Evolutionary conservation across 2,113 vertebrate species (phyloP).

Genomic region (Pitta sordida): DNA sequence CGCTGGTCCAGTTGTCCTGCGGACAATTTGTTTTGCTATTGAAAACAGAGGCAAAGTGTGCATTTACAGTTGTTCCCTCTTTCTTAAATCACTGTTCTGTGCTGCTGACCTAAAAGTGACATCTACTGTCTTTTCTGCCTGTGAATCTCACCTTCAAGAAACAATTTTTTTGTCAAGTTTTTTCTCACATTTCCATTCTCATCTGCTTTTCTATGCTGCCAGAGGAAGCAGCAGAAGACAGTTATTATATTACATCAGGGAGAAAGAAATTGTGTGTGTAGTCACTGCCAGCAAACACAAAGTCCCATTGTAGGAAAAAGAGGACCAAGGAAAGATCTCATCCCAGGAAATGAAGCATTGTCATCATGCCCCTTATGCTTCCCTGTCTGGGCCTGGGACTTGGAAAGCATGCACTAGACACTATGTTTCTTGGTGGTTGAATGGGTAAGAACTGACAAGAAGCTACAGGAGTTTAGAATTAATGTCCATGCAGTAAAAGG

Average conservation of each 20-base stretch:
- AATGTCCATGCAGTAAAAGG: neutral
- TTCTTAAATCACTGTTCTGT: neutral
- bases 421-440: neutral
- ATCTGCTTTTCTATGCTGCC: neutral
- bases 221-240: neutral
- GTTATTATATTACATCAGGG: neutral
- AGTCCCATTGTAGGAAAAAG: neutral
- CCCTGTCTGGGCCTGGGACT: neutral
- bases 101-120: neutral
- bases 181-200: conserved; percentile 37
- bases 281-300: neutral
- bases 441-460: neutral
- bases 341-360: neutral
- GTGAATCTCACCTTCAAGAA: conserved; percentile 1
- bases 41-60: too few relatives aligned
- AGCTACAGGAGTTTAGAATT: conserved; percentile 9
- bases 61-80: neutral
- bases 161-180: conserved; percentile 16
- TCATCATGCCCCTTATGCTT: neutral
- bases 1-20: too few relatives aligned
- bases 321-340: neutral
- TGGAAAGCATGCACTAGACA: neutral
- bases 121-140: neutral
- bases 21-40: too few relatives aligned
- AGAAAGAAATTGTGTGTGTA: neutral